These are phyloP conservation scores for Chlorops oryzae DNA, from an alignment of 1,140 invertebrate genomes.

Conservation along the genomic window DNA sequence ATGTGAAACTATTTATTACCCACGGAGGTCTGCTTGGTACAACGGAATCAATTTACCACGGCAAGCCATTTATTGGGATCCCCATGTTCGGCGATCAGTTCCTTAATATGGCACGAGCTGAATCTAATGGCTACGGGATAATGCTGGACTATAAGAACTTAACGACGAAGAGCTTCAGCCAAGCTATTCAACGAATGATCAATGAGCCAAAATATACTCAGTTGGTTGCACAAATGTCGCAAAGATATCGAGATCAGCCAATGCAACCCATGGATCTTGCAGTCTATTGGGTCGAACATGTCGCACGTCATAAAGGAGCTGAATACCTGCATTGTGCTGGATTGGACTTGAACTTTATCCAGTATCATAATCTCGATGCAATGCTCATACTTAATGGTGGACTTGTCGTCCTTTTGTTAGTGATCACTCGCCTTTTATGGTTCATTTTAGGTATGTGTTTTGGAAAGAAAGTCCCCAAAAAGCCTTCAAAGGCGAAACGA, in stretches of 20 bases:
- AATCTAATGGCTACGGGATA: slow-evolving; percentile 49
- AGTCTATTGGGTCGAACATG: slow-evolving; percentile 64
- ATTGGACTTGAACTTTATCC: slow-evolving; percentile 25
- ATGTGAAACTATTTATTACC: slow-evolving; percentile 63
- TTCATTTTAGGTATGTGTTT: too few relatives aligned
- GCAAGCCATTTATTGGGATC: slow-evolving; percentile 63
- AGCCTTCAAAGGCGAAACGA: too few relatives aligned
- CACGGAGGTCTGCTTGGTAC: slow-evolving; percentile 65
- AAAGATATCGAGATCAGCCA: slow-evolving; percentile 58
- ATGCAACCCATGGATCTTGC: slow-evolving; percentile 56
- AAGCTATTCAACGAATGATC: slow-evolving; percentile 25
- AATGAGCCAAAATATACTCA: slow-evolving; percentile 24
- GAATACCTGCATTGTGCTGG: slow-evolving; percentile 27
- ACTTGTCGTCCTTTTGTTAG: too few relatives aligned
- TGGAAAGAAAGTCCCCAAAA: too few relatives aligned
- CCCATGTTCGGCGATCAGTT: slow-evolving; percentile 62
- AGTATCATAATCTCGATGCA: slow-evolving; percentile 29
- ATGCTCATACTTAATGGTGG: slow-evolving; percentile 15
- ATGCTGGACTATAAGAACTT: slow-evolving; percentile 31
- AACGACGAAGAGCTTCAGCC: slow-evolving; percentile 19
- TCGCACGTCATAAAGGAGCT: slow-evolving; percentile 55
- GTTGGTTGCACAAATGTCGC: slow-evolving; percentile 47
- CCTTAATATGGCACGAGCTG: slow-evolving; percentile 51
- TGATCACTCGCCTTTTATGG: too few relatives aligned
- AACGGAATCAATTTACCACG: slow-evolving; percentile 64